These are phyloP conservation scores for Arvicanthis niloticus DNA, from an alignment of 2,113 vertebrate species.

Conservation along the genomic window DNA sequence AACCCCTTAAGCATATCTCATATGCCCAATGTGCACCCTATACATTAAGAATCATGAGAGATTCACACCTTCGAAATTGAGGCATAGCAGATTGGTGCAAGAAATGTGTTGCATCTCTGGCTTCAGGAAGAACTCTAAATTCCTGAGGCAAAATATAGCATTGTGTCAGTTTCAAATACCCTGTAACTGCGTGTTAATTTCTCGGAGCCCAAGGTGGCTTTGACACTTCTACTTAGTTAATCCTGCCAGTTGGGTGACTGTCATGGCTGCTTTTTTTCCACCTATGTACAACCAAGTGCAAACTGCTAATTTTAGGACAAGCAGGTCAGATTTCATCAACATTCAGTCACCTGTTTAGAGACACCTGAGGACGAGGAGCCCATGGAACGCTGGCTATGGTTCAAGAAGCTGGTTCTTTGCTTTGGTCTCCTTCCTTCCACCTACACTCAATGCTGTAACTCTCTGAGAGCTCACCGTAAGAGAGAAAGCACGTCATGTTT, in stretches of 20 bases:
- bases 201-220: constrained; percentile 11
- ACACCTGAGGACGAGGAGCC: neutral
- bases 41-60: constrained; percentile 63
- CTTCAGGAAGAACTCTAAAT: constrained; percentile 73
- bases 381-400: neutral
- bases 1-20: neutral
- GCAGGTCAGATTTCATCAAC: neutral
- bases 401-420: neutral
- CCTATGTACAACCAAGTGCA: neutral
- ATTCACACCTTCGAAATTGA: constrained; percentile 69
- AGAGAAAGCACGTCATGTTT: neutral
- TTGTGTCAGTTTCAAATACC: constrained; percentile 65
- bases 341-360: neutral
- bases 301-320: neutral
- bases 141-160: constrained; percentile 64
- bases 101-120: constrained; percentile 47
- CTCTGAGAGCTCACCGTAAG: neutral
- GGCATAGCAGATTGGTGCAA: constrained; percentile 68
- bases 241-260: neutral
- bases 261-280: neutral
- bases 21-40: constrained; percentile 21
- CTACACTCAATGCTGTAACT: neutral
- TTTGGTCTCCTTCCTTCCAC: too few relatives aligned
- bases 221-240: constrained; percentile 33
- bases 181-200: constrained; percentile 59